Percentiles rank a stretch among this genome's conserved stretches.
These are phyloP conservation scores for Eurytoma adleriae DNA, from an alignment of 2,888 invertebrate species.

Conservation along the genomic window DNA sequence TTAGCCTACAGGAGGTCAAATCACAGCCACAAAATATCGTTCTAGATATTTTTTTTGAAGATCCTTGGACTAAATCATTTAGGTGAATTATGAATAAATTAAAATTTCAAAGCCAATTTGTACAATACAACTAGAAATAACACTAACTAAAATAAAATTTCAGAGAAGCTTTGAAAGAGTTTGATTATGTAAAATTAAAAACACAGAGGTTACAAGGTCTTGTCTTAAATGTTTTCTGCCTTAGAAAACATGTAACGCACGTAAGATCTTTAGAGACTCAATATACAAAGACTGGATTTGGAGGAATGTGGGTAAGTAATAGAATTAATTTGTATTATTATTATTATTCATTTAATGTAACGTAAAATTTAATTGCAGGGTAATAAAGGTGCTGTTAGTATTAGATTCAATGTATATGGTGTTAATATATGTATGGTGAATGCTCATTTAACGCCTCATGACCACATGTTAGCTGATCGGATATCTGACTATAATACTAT, in stretches of 20 bases:
- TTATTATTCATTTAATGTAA: slow-evolving; percentile 10
- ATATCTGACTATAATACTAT: slow-evolving; percentile 93
- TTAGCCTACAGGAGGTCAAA: slow-evolving; percentile 91
- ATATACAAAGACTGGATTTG: slow-evolving; percentile 92
- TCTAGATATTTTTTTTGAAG: slow-evolving; percentile 87
- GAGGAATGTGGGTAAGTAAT: slow-evolving; percentile 91
- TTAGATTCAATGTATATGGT: slow-evolving; percentile 91
- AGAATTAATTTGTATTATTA: not conserved
- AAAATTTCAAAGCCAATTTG: not conserved
- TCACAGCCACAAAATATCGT: slow-evolving; percentile 91
- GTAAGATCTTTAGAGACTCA: slow-evolving; percentile 90
- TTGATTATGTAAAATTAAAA: slow-evolving; percentile 87
- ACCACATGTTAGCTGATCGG: slow-evolving; percentile 88
- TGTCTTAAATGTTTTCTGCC: slow-evolving; percentile 86
- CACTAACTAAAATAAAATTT: not conserved
- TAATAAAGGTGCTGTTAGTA: slow-evolving; percentile 95
- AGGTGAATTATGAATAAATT: slow-evolving; percentile 66
- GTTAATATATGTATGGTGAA: slow-evolving; percentile 93
- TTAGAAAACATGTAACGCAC: slow-evolving; percentile 87
- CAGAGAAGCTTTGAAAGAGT: slow-evolving; percentile 82
- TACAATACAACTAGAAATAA: not conserved
- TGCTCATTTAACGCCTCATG: slow-evolving; percentile 93
- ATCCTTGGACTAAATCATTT: slow-evolving; percentile 89
- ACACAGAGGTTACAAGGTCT: slow-evolving; percentile 91
- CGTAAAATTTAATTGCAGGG: slow-evolving; percentile 81